Base-by-base conservation (phyloP, 2,113 vertebrate species). In the Macrotus californicus region DNA sequence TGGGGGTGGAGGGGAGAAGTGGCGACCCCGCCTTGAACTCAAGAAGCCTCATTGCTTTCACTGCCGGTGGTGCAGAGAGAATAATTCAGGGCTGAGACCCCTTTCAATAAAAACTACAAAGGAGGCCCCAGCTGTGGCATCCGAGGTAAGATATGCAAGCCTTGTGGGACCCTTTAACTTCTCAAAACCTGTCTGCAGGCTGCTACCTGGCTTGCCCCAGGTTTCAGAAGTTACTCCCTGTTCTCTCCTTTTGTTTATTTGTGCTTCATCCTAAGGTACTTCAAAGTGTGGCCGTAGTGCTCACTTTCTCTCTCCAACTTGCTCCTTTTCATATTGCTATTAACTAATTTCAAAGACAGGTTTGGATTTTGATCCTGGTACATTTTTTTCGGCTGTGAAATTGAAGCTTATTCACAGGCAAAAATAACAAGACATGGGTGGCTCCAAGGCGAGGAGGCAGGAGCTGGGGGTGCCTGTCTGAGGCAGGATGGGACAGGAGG, bases 131-230 rank as follows among this genome's bases (percentile, higher is more conserved):
- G 22, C 6, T 26, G 39, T 0, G 0, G 59, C 15, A 6, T 93
- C n/a, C 72, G n/a, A 14, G 0, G 0, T 41, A 39, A n/a, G n/a
- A 61, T 5, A 19, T 3, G 5, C 7, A 8, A 36, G n/a, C 19
- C 7, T 9, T 3, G 1, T 9, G 24, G 26, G 79, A 56, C n/a
- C 9, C 2, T 43, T 34, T 12, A 46, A 29, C 24, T 36, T 54
- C 59, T 72, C 24, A 34, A 70, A 76, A 34, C 5, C 75, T 43
- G n/a, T 19, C 48, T 69, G 43, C 48, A 52, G 56, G 7, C 14
- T 56, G 39, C 13, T 22, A 10, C 4, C 6, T 14, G 0, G 1
- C 83, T 43, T 5, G 54, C n/a, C 16, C 11, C 29, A 0, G 10
- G 52, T 24, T 77, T 48, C 41, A 24, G 41, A 59, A 22, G 39